These are phyloP conservation scores for Bujurquina vittata DNA, from an alignment of 2,113 vertebrate species.

Conservation along the genomic window DNA sequence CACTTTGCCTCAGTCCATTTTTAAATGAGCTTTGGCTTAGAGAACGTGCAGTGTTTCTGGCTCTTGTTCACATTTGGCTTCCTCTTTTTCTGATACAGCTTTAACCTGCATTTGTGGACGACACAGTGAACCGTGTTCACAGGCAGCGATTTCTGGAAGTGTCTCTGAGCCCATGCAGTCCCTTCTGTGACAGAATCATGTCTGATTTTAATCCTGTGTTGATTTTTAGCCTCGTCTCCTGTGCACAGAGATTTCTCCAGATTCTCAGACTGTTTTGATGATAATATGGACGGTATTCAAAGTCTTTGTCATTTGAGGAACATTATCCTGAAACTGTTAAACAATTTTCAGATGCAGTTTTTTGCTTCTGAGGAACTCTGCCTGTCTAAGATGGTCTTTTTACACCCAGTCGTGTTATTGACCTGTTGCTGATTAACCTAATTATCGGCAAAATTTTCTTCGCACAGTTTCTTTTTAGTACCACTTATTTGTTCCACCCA, in stretches of 20 bases:
- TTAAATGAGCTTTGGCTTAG: neutral
- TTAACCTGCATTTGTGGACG: too few relatives aligned
- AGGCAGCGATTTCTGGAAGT: too few relatives aligned
- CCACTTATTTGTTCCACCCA: neutral
- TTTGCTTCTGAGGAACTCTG: neutral
- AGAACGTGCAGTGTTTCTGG: neutral
- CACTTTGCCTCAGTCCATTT: neutral
- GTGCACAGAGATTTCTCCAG: neutral
- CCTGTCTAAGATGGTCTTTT: neutral
- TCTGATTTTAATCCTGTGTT: too few relatives aligned
- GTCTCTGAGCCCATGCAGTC: too few relatives aligned
- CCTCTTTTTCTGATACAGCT: too few relatives aligned
- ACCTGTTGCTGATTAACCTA: neutral
- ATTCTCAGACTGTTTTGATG: neutral
- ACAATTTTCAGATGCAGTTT: too few relatives aligned
- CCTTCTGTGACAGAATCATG: too few relatives aligned
- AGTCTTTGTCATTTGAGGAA: accelerated
- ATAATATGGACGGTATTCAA: neutral
- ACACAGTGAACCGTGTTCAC: too few relatives aligned
- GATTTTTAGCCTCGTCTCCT: too few relatives aligned
- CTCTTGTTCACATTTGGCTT: too few relatives aligned
- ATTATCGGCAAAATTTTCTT: neutral
- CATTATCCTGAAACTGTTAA: too few relatives aligned
- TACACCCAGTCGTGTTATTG: too few relatives aligned
- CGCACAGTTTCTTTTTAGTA: neutral